phyloP scores from a whole-genome alignment of 2,113 vertebrate species.

The Centropus bengalensis region DNA sequence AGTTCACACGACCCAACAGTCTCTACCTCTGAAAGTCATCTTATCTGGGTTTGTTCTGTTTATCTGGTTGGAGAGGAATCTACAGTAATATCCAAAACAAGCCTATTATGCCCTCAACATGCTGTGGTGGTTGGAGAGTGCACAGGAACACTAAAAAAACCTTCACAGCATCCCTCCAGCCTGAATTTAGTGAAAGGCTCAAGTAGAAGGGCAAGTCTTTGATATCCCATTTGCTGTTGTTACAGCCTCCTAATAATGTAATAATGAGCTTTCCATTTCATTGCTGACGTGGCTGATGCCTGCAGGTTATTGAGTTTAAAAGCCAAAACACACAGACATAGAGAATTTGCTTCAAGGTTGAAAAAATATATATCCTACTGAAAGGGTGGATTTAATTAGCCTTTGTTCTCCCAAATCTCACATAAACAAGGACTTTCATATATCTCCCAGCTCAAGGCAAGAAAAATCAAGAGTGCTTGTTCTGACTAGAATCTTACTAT shows the following conservation, averaged over 20 bases:
- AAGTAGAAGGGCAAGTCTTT: conserved; percentile 22
- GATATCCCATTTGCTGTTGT: conserved; percentile 39
- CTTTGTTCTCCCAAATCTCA: conserved; percentile 45
- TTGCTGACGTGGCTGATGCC: not conserved
- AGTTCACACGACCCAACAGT: not conserved
- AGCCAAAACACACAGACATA: conserved; percentile 55
- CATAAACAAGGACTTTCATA: not conserved
- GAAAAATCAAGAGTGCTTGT: not conserved
- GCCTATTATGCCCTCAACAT: not conserved
- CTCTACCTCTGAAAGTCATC: not conserved
- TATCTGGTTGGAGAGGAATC: not conserved
- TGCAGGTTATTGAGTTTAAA: conserved; percentile 43
- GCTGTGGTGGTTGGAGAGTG: conserved; percentile 13
- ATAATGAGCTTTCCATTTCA: conserved; percentile 56
- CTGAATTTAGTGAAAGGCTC: not conserved
- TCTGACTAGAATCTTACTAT: not conserved
- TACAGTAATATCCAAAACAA: not conserved
- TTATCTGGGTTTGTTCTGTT: not conserved
- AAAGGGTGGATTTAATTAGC: conserved; percentile 52
- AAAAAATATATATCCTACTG: conserved; percentile 43
- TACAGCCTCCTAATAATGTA: conserved; percentile 12
- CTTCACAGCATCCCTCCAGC: conserved; percentile 38
- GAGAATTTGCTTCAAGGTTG: conserved; percentile 47
- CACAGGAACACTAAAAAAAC: conserved; percentile 15
- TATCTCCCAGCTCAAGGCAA: not conserved